Base-by-base conservation (phyloP, 2,113 vertebrate species). In the Rhinogobius similis region DNA sequence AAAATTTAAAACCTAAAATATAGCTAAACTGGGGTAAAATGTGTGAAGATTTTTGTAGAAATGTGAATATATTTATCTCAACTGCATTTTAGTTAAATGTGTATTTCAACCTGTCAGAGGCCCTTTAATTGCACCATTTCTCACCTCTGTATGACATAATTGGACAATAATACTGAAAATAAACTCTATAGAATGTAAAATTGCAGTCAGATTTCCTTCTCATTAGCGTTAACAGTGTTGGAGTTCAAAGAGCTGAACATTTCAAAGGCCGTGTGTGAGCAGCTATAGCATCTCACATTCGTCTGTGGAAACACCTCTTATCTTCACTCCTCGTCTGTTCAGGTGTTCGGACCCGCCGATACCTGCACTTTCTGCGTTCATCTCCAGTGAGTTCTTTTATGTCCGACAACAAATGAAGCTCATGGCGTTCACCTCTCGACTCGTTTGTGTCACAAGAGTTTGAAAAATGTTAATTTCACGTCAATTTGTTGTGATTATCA, bases 181-280 rank as follows among this genome's bases (percentile, higher is more conserved):
- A 20, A 61, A 61, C 18, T 5, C 27, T n/a, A 1, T 26, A 16
- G 16, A 16, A 56, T 27, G 13, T 27, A 10, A 61, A 32, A 32
- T 10, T 10, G 26, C 27, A 38, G 58, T 2, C 29, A 38, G 2
- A 36, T 61, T 4, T 59, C 10, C 41, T 52, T 65, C 48, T 59
- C 27, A 9, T 50, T 21, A 59, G 68, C 36, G 76, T 77, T 75
- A 64, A 64, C 26, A 11, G 38, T 14, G 8, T 61, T 18, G 73
- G 24, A 67, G 70, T 75, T 76, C 44, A 72, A 81, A 83, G 78
- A 67, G 36, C 55, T 62, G 50, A 44, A 65, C 29, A n/a, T 65
- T 67, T 80, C 44, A 75, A 68, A 82, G 29, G 32, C 26, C 72
- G 48, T 56, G 58, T 7, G 38, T 70, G 67, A 61, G 68, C 58